Base-by-base conservation (phyloP, 2,113 vertebrate species). In the Apaloderma vittatum region DNA sequence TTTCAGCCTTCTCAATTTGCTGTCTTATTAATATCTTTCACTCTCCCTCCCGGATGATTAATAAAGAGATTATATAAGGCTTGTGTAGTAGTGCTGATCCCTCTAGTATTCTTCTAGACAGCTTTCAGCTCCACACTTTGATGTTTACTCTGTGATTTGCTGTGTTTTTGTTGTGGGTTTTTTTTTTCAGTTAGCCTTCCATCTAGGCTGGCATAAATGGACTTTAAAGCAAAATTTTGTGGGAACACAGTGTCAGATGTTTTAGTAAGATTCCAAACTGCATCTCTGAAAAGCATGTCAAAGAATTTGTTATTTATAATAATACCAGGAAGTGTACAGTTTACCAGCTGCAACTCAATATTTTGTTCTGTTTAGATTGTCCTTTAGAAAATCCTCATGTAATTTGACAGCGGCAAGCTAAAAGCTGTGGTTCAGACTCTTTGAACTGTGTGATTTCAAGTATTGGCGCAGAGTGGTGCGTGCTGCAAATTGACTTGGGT, bases 21-120 rank as follows among this genome's bases (percentile, higher is more conserved):
- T 66, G 23, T 71, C 65, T 74, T 80, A 81, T 84, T 91, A 94
- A 63, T 36, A 13, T 67, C 61, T 61, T 75, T 80, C 9, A 12
- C 10, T 72, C 29, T 79, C 48, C 59, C 68, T 85, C 93, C 86
- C 87, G 91, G 70, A 75, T 91, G 84, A 87, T 96, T 96, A 96
- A 90, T 93, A 70, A 89, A 40, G 73, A 70, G 74, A 75, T 91
- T 94, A 94, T 76, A 40, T 94, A 96, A 96, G 95, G 51, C 75
- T 93, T 51, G 32, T 77, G 32, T 45, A 74, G 62, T 93, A 65
- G 66, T 18, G 19, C 77, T 72, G 80, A 55, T 95, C 84, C 80
- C 91, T 72, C 68, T 70, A 65, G 68, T 71, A 86, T 91, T 67
- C 86, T 70, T 20, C 73, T 15, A 90, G 92, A 82, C 9, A 5